phyloP scores from a whole-genome alignment of 2,113 vertebrate genomes.

The Piprites chloris region DNA sequence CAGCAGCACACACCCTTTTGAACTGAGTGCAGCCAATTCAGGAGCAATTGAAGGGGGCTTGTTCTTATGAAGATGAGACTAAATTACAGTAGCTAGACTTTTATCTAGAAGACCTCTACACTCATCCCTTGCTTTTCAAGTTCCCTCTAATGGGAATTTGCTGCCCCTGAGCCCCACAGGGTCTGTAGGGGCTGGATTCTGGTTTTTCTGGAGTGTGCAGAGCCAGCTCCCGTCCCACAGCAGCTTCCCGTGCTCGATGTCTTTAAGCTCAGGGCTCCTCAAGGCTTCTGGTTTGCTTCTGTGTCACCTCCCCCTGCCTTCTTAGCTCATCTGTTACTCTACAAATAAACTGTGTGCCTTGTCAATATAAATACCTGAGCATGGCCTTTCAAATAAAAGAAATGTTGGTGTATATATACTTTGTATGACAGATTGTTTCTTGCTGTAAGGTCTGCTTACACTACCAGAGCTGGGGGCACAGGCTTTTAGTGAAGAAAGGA shows the following conservation, averaged over 20 bases:
- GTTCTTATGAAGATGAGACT: neutral
- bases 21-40: neutral
- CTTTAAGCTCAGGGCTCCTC: neutral
- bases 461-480: neutral
- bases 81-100: neutral
- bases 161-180: rapidly evolving
- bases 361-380: neutral
- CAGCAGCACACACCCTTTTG: neutral
- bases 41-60: neutral
- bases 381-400: neutral
- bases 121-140: neutral
- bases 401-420: neutral
- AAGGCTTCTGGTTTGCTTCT: neutral
- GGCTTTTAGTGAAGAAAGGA: neutral
- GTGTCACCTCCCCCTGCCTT: neutral
- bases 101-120: neutral
- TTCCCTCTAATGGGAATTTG: neutral
- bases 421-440: neutral
- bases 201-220: neutral
- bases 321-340: neutral
- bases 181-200: rapidly evolving
- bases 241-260: rapidly evolving
- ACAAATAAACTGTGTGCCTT: neutral
- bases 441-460: neutral
- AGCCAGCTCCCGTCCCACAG: neutral